phyloP scores from a whole-genome alignment of 2,888 invertebrate genomes.

The Cryptosula pallasiana region DNA sequence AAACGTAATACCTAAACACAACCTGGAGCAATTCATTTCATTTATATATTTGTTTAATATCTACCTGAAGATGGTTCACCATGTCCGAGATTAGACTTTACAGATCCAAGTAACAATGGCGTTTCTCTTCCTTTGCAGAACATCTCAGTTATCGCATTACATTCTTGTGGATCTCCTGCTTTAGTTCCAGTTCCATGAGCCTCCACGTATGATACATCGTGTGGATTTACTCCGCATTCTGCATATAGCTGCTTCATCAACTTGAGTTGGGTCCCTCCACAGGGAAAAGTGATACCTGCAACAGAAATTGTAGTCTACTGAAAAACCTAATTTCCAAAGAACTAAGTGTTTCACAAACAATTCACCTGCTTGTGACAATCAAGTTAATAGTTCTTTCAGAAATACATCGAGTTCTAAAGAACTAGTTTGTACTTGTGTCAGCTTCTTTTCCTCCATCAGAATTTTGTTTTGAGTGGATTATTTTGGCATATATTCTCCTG shows the following conservation, averaged over 20 bases:
- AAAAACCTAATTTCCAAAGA: too few relatives aligned
- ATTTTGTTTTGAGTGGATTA: constrained; percentile 82
- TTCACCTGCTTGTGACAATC: too few relatives aligned
- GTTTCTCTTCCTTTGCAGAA: constrained; percentile 46
- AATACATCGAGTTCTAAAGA: too few relatives aligned
- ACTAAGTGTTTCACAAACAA: too few relatives aligned
- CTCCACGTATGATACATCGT: too few relatives aligned
- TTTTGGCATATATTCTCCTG: constrained; percentile 75
- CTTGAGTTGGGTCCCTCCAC: constrained; percentile 64
- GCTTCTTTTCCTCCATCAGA: constrained; percentile 81
- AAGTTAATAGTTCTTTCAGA: too few relatives aligned
- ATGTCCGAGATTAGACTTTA: constrained; percentile 98
- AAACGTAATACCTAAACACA: too few relatives aligned
- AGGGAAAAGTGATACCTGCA: constrained; percentile 57
- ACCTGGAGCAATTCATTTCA: too few relatives aligned
- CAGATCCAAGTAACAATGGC: constrained; percentile 86
- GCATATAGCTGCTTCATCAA: constrained; percentile 71
- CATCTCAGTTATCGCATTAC: constrained; percentile 81
- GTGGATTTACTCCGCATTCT: constrained; percentile 78
- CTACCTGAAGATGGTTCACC: constrained; percentile 71
- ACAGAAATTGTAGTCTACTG: too few relatives aligned
- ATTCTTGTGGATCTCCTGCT: constrained; percentile 95
- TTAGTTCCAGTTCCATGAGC: too few relatives aligned
- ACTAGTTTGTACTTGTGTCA: too few relatives aligned
- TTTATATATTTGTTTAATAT: too few relatives aligned